Base-by-base conservation (phyloP, 2,888 invertebrate species). In the Caenorhabditis virilis region DNA sequence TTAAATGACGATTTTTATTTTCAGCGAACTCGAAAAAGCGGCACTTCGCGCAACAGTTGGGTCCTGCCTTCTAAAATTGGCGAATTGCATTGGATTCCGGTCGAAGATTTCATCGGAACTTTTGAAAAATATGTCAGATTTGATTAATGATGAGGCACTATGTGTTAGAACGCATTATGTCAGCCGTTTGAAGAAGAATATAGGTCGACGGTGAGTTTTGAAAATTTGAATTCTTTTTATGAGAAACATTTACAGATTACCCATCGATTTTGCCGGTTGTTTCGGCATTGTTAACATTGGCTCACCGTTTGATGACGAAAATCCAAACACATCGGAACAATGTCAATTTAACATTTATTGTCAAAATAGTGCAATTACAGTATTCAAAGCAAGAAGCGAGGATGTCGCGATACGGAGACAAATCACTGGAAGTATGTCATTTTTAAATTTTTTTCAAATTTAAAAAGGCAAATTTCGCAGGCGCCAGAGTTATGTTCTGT, bases 21-120 rank as follows among this genome's bases (percentile, higher is more conserved):
- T 35, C 49, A 70, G 70, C 42, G 55, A 58, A 9, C 18, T 69
- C 22, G 69, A 72, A 20, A 52, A 57, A 51, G 72, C 66, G 1
- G 39, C 59, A 18, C 47, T 72, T 6, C 49, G 72, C 9, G 50
- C 60, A 0, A 30, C 39, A 5, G 57, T 63, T 1, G 59, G 59
- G 9, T 43, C 51, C 2, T 63, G 63, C 43, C 33, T 72, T n/a
- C 42, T 72, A 11, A 62, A 63, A 33, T 26, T 72, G 16, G 39
- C 55, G n/a, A 13, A 25, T 1, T 20, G 42, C 13, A 9, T 35
- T 2, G 18, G 33, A 7, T 66, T 46, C 27, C 54, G 60, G 25
- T 22, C 39, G 2, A 48, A 57, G 26, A 26, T 72, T 20, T 46
- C 47, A 20, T 33, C 60, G 7, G 38, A 41, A 2, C 43, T 52